Base-by-base conservation (phyloP, 2,888 invertebrate genomes). In the Resseliella maxima region DNA sequence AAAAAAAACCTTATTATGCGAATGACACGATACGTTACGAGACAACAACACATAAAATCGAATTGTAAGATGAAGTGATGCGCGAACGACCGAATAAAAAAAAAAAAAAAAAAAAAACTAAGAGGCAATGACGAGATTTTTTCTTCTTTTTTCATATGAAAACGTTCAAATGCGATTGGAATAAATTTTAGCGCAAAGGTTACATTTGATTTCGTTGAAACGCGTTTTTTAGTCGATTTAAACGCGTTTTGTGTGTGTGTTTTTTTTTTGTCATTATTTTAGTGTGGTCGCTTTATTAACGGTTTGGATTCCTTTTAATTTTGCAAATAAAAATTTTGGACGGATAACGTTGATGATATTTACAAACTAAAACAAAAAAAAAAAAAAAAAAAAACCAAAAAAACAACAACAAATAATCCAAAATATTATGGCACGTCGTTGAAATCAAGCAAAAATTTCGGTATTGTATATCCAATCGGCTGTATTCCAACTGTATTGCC, bases 21-120 rank as follows among this genome's bases (percentile, higher is more conserved):
- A 83, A 38, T 83, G 72, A 83, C 83, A 83, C 83, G 83, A 83
- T 83, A 83, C 83, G 38, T 38, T 38, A 83, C 38, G 83, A 50
- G 46, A 50, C 46, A 18, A 50, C 46, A 50, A 83, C 38, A 83
- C 1, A 83, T 18, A 81, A 83, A 83, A 38, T 83, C 36, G 21
- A 38, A 38, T 38, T 3, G 72, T 38, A 35, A 72, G 83, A 38
- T 83, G 83, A 83, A 83, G n/a, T 83, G 83, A 83, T 83, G 83
- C 38, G 83, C 72, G 72, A 31, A 2, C 72, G 72, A 12, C 46
- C 46, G 12, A 18, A 15, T 18, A 8, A 18, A 15, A 50, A 18
- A n/a, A 59, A 3, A 2, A 50, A 8, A 59, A 59, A 35, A 72
- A 27, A 72, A 72, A 27, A 72, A 72, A n/a, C 72, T 31, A 27